Conservation (phyloP, 2,113 vertebrate genomes). For the Erythrocercus mccallii region DNA sequence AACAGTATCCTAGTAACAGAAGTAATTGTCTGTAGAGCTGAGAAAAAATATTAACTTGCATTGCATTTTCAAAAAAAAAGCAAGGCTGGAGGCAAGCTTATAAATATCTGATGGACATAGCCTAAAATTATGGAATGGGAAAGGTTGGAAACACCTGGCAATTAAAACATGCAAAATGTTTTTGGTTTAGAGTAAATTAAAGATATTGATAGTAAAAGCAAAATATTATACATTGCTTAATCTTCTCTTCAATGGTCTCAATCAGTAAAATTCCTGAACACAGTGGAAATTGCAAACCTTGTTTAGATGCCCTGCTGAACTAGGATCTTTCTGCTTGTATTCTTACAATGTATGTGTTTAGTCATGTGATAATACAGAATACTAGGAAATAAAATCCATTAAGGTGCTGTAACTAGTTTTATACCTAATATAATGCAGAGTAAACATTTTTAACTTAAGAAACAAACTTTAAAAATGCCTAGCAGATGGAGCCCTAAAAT, state of each 20-base stretch:
- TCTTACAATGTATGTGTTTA: not conserved
- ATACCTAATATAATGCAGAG: not conserved
- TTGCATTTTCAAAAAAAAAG: not conserved
- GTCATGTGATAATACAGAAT: not conserved
- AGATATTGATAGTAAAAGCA: not conserved
- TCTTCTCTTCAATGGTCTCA: not conserved
- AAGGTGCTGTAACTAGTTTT: not conserved
- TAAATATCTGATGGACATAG: not conserved
- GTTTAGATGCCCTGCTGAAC: not conserved
- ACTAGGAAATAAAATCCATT: not conserved
- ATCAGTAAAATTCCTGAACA: not conserved
- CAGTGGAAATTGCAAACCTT: not conserved
- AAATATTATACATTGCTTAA: not conserved
- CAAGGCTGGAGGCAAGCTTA: not conserved
- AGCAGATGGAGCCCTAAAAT: not conserved
- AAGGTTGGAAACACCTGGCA: not conserved
- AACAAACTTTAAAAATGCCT: not conserved
- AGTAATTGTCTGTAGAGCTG: not conserved
- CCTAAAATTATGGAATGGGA: not conserved
- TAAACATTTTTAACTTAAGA: slow-evolving; percentile 21
- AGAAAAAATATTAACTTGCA: not conserved
- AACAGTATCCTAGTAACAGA: slow-evolving; percentile 48
- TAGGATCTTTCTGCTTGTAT: not conserved
- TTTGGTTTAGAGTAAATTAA: not conserved
- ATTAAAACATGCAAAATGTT: not conserved